These are phyloP conservation scores for Aptenodytes forsteri DNA, from an alignment of 2,113 vertebrate genomes.

Conservation along the genomic window DNA sequence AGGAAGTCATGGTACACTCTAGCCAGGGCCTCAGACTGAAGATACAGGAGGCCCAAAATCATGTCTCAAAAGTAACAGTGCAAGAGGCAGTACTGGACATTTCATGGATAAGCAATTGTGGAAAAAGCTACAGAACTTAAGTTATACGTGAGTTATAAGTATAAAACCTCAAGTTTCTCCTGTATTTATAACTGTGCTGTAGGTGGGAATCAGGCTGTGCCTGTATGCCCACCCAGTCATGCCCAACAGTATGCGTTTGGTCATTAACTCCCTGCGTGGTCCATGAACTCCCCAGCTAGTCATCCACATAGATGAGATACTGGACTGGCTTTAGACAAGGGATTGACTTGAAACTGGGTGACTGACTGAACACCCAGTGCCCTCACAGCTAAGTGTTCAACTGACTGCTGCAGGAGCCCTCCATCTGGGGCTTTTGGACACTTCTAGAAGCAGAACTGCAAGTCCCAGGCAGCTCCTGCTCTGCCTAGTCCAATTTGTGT, in stretches of 20 bases:
- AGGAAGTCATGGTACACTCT: neutral
- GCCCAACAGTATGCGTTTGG: neutral
- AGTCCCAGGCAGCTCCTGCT: neutral
- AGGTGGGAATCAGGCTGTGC: neutral
- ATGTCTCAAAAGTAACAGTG: neutral
- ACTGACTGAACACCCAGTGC: neutral
- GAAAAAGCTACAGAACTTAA: neutral
- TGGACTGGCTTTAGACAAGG: neutral
- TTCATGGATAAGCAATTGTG: neutral
- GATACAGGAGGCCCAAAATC: neutral
- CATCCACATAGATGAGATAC: neutral
- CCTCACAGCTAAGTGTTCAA: neutral
- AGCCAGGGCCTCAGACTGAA: neutral
- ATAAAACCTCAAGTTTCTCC: neutral
- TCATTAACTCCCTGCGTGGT: neutral
- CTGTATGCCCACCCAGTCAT: neutral
- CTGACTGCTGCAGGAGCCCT: neutral
- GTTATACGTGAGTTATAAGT: neutral
- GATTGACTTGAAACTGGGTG: neutral
- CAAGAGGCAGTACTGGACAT: neutral
- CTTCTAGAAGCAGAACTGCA: neutral
- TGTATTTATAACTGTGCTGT: neutral
- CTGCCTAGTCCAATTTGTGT: neutral
- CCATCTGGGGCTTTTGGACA: neutral
- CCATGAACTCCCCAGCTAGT: neutral